Base-by-base conservation (phyloP, 2,797 vertebrate species). In the Ataeniobius toweri region DNA sequence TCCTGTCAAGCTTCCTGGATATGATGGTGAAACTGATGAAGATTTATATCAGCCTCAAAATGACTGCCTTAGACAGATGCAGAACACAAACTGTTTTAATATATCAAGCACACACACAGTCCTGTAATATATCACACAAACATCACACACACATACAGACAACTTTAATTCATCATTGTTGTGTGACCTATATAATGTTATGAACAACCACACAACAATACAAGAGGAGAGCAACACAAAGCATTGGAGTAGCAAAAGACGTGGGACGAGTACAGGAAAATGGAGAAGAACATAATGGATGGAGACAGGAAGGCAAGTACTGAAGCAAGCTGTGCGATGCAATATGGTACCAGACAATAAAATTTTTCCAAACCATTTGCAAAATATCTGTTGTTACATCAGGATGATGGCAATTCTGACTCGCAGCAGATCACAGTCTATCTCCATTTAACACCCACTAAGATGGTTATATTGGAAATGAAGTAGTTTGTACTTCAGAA, bases 111-210 rank as follows among this genome's bases (percentile, higher is more conserved):
- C 79, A 90, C 88, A 89, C 88, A 80, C 80, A 70, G 5, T 41
- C 36, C 36, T 70, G 70, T 78, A 81, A 87, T 88, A 74, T 68
- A 83, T 88, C 79, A 81, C 61, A 73, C 56, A 28, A 67, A 67
- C 36, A 63, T 63, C 24, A 36, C 73, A 74, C 77, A 79, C 65
- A 80, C 71, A 58, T 44, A 75, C 13, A 13, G 71, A 84, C n/a
- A 77, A 78, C 89, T 93, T 95, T 90, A 93, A 94, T 94, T 93
- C 85, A 94, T 94, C 92, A 91, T 74, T 58, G 83, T 77, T 74
- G 89, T 88, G 91, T 87, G 86, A 91, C 89, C 92, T 86, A 93
- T 85, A 94, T 93, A 92, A 89, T 89, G 90, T 89, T 73, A 88
- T 85, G 86, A 86, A 93, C 88, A 89, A 71, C 46, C 75, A 36